Evolutionary conservation across 1,140 invertebrate genomes (phyloP).

Genomic region (Drosophila tsacasi): DNA sequence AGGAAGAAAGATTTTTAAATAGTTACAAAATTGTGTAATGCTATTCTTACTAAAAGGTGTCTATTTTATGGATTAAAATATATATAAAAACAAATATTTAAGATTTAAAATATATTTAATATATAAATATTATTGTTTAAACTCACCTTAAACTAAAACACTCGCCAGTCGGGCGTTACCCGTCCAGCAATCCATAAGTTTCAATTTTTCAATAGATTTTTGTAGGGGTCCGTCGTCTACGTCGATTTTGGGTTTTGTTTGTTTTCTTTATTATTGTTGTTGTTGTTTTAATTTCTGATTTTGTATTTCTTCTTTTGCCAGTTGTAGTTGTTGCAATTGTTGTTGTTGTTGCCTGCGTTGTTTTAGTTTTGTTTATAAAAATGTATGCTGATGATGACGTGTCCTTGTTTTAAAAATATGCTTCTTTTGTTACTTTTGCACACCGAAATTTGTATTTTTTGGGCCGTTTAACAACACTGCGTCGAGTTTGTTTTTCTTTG

Average conservation of each 20-base stretch:
- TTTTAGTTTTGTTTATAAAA: constrained; percentile 40
- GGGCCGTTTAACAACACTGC: constrained; percentile 67
- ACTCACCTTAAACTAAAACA: constrained; percentile 85
- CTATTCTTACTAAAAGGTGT: neutral
- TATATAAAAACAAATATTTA: neutral
- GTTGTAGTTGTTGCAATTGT: constrained; percentile 48
- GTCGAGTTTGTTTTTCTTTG: constrained; percentile 4
- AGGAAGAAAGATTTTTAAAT: no score
- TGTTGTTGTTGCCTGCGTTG: constrained; percentile 36
- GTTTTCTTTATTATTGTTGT: constrained; percentile 35
- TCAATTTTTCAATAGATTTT: constrained; percentile 83
- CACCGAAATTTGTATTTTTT: constrained; percentile 56
- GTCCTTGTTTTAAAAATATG: constrained; percentile 19
- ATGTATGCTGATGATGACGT: constrained; percentile 23
- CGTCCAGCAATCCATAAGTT: constrained; percentile 86
- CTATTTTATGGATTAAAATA: neutral
- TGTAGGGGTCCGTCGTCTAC: constrained; percentile 63
- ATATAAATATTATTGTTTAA: neutral
- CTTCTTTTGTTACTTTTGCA: constrained; percentile 49
- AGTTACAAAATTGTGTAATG: no score
- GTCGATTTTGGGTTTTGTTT: constrained; percentile 32
- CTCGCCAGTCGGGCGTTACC: constrained; percentile 86
- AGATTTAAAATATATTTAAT: neutral
- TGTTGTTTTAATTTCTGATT: constrained; percentile 16
- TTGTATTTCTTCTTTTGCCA: constrained; percentile 28